phyloP scores from a whole-genome alignment of 2,113 vertebrate species.

The Recurvirostra avosetta region DNA sequence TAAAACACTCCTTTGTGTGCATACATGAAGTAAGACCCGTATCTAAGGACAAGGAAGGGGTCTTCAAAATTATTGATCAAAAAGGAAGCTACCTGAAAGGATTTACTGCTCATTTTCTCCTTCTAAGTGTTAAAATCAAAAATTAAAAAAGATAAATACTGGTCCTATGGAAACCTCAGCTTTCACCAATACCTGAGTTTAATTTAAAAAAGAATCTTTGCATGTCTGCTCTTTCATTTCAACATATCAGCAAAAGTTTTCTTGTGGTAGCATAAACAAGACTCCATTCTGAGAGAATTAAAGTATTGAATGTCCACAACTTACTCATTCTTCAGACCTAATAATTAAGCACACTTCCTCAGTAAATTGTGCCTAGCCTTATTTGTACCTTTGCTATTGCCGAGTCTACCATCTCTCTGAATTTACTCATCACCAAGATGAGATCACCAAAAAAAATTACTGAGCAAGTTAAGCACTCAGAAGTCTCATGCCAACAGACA shows the following conservation, averaged over 20 bases:
- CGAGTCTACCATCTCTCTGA: not conserved
- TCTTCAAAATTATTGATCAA: constrained; percentile 20
- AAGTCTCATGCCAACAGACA: not conserved
- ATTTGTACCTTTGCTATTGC: not conserved
- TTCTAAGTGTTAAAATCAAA: not conserved
- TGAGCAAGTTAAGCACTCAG: not conserved
- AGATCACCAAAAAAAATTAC: not conserved
- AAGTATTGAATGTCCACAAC: not conserved
- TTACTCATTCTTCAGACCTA: not conserved
- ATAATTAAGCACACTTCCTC: not conserved
- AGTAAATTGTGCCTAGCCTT: not conserved
- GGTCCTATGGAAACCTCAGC: not conserved
- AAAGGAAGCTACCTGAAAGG: constrained; percentile 28
- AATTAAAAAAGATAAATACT: constrained; percentile 6
- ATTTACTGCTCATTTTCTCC: not conserved
- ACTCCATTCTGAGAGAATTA: not conserved
- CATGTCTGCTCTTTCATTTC: not conserved
- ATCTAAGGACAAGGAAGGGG: not conserved
- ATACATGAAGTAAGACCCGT: not conserved
- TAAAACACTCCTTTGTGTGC: constrained; percentile 45
- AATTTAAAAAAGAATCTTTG: not conserved
- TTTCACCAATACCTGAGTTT: not conserved
- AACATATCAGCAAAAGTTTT: not conserved
- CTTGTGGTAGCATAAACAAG: not conserved
- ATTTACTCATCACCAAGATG: constrained; percentile 4